These are phyloP conservation scores for Thaleichthys pacificus DNA, from an alignment of 2,797 vertebrate genomes.

Conservation along the genomic window DNA sequence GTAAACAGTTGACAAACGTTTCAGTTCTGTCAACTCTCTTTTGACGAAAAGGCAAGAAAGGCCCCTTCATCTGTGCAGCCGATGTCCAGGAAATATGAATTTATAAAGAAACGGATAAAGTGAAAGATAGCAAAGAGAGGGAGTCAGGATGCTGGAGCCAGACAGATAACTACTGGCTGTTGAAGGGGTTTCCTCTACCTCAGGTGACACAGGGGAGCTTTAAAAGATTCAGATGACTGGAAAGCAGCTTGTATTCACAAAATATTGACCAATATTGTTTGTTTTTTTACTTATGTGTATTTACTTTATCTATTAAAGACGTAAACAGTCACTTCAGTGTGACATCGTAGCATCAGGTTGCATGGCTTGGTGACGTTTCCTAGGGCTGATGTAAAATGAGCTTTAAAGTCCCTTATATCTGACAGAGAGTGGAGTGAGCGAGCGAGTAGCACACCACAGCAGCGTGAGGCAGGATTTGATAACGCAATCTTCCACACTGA, in stretches of 20 bases:
- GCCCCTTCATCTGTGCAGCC: slow-evolving; percentile 31
- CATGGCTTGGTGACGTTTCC: slow-evolving; percentile 1
- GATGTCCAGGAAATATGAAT: slow-evolving; percentile 41
- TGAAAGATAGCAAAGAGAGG: slow-evolving; percentile 37
- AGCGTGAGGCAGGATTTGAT: slow-evolving; percentile 58
- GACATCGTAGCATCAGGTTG: slow-evolving; percentile 18
- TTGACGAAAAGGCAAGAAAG: slow-evolving; percentile 39
- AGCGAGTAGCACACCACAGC: slow-evolving; percentile 24
- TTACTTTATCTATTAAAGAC: neutral
- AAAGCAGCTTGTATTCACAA: slow-evolving; percentile 45
- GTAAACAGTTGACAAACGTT: slow-evolving; percentile 30
- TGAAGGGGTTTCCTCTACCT: slow-evolving; percentile 58
- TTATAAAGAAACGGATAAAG: slow-evolving; percentile 43
- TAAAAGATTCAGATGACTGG: slow-evolving; percentile 56
- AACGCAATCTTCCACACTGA: slow-evolving; percentile 67
- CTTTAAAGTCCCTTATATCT: slow-evolving; percentile 58
- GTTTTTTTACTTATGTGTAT: neutral
- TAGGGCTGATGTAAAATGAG: slow-evolving; percentile 52
- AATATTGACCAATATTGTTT: neutral
- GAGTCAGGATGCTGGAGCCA: slow-evolving; percentile 43
- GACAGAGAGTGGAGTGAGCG: slow-evolving; percentile 46
- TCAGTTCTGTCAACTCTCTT: slow-evolving; percentile 39
- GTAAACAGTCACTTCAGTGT: neutral
- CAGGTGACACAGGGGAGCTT: slow-evolving; percentile 51
- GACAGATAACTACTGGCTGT: slow-evolving; percentile 40